These are phyloP conservation scores for Epinephelus moara DNA, from an alignment of 2,113 vertebrate genomes.

Conservation along the genomic window DNA sequence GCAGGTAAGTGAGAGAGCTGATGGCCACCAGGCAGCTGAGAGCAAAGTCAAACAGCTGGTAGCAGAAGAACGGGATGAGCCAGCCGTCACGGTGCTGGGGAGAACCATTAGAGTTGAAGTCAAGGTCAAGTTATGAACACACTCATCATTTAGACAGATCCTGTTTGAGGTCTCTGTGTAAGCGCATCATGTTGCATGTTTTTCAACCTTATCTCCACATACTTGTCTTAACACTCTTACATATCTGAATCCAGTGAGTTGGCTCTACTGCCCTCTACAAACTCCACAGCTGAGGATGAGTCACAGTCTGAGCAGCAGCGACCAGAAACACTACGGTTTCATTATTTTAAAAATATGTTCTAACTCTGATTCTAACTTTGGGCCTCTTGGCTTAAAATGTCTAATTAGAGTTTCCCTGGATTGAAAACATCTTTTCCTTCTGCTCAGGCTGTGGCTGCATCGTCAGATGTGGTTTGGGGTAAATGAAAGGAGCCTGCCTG, in stretches of 20 bases:
- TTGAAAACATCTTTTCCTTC: neutral
- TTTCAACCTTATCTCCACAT: constrained; percentile 7
- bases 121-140: neutral
- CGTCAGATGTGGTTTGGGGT: constrained; percentile 19
- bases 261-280: neutral
- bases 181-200: constrained; percentile 6
- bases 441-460: constrained; percentile 14
- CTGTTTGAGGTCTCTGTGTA: neutral
- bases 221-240: neutral
- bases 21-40: constrained; percentile 97
- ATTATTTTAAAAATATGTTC: neutral
- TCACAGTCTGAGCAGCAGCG: neutral
- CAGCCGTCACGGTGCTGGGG: constrained; percentile 94
- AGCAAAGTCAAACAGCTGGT: constrained; percentile 98
- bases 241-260: neutral
- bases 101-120: neutral
- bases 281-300: neutral
- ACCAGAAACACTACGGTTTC: neutral
- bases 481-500: constrained; percentile 2
- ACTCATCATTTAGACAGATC: neutral
- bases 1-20: constrained; percentile 97
- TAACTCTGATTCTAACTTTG: neutral
- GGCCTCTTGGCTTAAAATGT: neutral
- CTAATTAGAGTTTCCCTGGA: neutral
- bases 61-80: constrained; percentile 99